Conservation (phyloP, 2,113 vertebrate genomes). For the Tonatia bakeri region DNA sequence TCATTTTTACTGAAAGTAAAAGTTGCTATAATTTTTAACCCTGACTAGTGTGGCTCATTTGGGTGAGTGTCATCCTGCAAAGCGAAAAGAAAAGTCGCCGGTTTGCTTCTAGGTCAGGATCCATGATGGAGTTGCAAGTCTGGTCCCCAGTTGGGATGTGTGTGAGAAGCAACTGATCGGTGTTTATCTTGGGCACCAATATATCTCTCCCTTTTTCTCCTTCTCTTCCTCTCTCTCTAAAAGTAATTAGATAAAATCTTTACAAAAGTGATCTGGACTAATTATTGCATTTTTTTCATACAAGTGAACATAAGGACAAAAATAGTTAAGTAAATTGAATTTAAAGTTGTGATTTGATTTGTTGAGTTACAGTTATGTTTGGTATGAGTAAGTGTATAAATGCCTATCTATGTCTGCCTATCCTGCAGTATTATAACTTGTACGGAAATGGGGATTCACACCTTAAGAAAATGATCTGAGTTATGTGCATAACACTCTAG, state of each 20-base stretch:
- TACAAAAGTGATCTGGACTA: not conserved
- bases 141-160: too few relatives aligned
- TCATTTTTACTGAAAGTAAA: not conserved
- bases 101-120: too few relatives aligned
- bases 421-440: not conserved
- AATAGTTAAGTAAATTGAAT: not conserved
- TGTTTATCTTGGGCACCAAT: too few relatives aligned
- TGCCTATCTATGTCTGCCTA: not conserved
- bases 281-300: not conserved
- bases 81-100: too few relatives aligned
- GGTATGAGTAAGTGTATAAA: not conserved
- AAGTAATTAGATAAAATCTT: too few relatives aligned
- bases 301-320: not conserved
- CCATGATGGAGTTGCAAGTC: too few relatives aligned
- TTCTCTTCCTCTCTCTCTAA: too few relatives aligned
- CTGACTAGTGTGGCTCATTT: too few relatives aligned
- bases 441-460: not conserved
- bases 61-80: too few relatives aligned
- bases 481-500: not conserved
- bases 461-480: not conserved
- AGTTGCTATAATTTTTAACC: not conserved
- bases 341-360: constrained; percentile 16
- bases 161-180: too few relatives aligned
- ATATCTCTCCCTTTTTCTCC: too few relatives aligned
- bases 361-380: not conserved